A percentile compares a stretch with the other conserved stretches of the same genome.
Conservation (phyloP, 2,888 invertebrate species). For the Trachelus troglodyta region DNA sequence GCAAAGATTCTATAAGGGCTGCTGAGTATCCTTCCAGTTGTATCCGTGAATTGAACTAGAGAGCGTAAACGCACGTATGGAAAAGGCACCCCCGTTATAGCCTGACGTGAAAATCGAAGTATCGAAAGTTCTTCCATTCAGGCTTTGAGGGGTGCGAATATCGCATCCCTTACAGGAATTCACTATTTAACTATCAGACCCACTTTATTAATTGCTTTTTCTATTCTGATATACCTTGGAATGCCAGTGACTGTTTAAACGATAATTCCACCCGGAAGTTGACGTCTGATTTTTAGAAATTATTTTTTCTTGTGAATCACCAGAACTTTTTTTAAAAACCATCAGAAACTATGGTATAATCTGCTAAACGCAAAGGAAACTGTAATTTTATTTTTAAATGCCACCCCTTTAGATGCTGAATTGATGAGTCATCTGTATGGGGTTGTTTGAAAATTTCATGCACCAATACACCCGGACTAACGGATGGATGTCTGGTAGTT, state of each 20-base stretch:
- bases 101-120: background rate
- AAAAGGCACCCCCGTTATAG: background rate
- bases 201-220: too few species aligned
- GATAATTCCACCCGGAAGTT: too few species aligned
- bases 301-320: too few species aligned
- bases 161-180: background rate
- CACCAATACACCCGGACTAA: background rate
- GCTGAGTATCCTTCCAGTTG: background rate
- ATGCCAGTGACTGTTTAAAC: too few species aligned
- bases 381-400: too few species aligned
- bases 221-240: too few species aligned
- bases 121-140: background rate
- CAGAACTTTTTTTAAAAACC: too few species aligned
- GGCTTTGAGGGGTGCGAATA: background rate
- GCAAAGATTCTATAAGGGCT: background rate
- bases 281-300: too few species aligned
- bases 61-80: background rate
- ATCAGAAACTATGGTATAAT: too few species aligned
- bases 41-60: background rate
- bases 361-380: too few species aligned
- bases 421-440: background rate
- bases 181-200: too few species aligned
- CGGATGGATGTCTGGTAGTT: background rate
- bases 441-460: background rate
- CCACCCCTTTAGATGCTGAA: too few species aligned